A percentile compares a stretch with the other conserved stretches of the same genome.
Conservation (phyloP, 2,113 vertebrate species). For the Channa argus region DNA sequence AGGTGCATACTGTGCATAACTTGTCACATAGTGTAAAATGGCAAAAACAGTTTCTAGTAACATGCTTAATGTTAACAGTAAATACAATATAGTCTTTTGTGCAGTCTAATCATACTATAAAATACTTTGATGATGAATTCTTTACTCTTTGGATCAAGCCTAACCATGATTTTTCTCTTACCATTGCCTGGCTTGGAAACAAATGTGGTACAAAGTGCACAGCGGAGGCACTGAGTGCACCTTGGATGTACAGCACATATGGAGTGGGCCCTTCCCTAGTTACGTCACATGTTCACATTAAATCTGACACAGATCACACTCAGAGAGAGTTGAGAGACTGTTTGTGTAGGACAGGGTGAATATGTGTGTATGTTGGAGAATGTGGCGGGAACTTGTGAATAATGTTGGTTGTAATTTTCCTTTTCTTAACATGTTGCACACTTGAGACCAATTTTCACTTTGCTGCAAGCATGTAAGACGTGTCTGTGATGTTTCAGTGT, state of each 20-base stretch:
- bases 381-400: conserved; percentile 4
- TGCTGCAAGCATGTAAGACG: not conserved
- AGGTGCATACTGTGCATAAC: not conserved
- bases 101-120: no score
- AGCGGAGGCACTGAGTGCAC: not conserved
- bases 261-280: conserved; percentile 18
- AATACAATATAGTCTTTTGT: no score
- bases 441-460: conserved; percentile 51
- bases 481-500: not conserved
- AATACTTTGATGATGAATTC: no score
- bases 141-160: no score
- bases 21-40: no score
- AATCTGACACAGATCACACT: conserved; percentile 38
- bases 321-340: not conserved
- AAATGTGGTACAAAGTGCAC: no score
- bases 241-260: conserved; percentile 33
- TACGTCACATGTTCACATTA: conserved; percentile 31
- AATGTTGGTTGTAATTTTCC: not conserved
- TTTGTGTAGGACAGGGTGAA: conserved; percentile 1
- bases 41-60: no score
- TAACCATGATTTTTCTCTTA: no score
- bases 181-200: no score
- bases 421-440: conserved; percentile 10
- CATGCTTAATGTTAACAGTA: no score
- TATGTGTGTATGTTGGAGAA: not conserved